A percentile compares a stretch with the other conserved stretches of the same genome.
Evolutionary conservation across 2,113 vertebrate genomes (phyloP).

Genomic region (Heteronetta atricapilla): DNA sequence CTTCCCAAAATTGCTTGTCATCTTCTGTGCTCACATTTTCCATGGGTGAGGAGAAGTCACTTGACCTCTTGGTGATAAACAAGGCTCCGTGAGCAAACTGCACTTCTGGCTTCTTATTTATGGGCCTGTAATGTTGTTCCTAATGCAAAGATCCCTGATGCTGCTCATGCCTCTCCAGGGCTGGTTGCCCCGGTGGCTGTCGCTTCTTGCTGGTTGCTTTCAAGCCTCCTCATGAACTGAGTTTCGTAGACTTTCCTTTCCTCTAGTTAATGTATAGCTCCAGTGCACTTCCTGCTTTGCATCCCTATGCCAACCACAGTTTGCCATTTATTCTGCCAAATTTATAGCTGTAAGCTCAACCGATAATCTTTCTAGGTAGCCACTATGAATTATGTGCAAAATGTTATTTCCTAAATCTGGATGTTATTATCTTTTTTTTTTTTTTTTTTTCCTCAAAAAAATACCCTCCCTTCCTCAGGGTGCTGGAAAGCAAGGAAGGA

Average conservation of each 20-base stretch:
- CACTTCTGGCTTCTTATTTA: slow-evolving; percentile 4
- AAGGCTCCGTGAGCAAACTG: not conserved
- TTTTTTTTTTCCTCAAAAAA: slow-evolving; percentile 22
- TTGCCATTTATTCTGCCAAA: slow-evolving; percentile 57
- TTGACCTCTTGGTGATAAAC: slow-evolving; percentile 64
- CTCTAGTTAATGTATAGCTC: slow-evolving; percentile 46
- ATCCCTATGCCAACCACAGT: slow-evolving; percentile 43
- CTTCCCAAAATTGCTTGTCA: slow-evolving; percentile 54
- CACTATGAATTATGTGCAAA: slow-evolving; percentile 65
- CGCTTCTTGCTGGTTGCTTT: not conserved
- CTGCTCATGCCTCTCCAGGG: not conserved
- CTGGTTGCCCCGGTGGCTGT: not conserved
- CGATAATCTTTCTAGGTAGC: slow-evolving; percentile 57
- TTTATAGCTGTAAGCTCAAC: slow-evolving; percentile 43
- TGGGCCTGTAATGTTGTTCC: not conserved
- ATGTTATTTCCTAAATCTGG: slow-evolving; percentile 48
- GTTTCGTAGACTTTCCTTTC: slow-evolving; percentile 11
- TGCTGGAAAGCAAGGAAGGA: not conserved
- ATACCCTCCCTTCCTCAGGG: not conserved
- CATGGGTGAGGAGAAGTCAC: slow-evolving; percentile 58
- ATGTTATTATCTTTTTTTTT: slow-evolving; percentile 41
- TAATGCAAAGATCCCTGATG: not conserved
- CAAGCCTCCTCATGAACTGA: not conserved
- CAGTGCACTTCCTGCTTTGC: not conserved
- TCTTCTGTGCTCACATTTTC: slow-evolving; percentile 59